phyloP scores from a whole-genome alignment of 1,140 invertebrate genomes.

The Contarinia nasturtii region DNA sequence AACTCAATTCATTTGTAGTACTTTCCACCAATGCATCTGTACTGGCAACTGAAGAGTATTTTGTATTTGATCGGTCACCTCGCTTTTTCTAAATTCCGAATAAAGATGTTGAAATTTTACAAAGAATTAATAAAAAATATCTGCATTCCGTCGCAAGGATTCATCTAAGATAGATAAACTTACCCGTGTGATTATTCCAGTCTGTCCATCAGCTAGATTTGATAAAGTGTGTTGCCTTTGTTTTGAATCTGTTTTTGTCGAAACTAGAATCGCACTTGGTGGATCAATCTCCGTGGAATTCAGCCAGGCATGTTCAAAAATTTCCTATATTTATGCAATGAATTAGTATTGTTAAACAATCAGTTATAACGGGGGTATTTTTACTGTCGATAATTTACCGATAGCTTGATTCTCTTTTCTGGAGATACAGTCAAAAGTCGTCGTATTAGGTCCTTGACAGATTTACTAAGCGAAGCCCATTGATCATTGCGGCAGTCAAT shows the following conservation, averaged over 20 bases:
- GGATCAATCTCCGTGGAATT: conserved; percentile 25
- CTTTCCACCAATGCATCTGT: background rate
- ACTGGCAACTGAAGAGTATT: conserved; percentile 1
- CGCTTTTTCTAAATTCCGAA: conserved; percentile 47
- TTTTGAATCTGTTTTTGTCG: conserved; percentile 13
- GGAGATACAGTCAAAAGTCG: conserved; percentile 62
- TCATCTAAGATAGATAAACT: no score
- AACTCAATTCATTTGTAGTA: conserved; percentile 2
- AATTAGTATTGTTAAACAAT: no score
- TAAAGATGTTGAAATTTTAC: conserved; percentile 41
- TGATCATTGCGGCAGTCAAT: conserved; percentile 42
- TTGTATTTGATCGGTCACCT: conserved; percentile 38
- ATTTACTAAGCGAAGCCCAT: conserved; percentile 48
- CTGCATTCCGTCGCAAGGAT: no score
- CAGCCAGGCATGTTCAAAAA: conserved; percentile 48
- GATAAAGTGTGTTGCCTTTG: conserved; percentile 35
- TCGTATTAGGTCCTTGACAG: conserved; percentile 53
- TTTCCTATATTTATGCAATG: conserved; percentile 12
- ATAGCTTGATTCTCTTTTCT: conserved; percentile 32
- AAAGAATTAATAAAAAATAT: no score
- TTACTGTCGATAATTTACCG: conserved; percentile 27
- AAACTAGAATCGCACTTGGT: conserved; percentile 35
- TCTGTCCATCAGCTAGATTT: conserved; percentile 49
- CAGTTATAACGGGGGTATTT: no score
- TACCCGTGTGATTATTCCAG: conserved; percentile 45